These are phyloP conservation scores for Sebastes matsubarae DNA, from an alignment of 2,797 vertebrate species.

Conservation along the genomic window DNA sequence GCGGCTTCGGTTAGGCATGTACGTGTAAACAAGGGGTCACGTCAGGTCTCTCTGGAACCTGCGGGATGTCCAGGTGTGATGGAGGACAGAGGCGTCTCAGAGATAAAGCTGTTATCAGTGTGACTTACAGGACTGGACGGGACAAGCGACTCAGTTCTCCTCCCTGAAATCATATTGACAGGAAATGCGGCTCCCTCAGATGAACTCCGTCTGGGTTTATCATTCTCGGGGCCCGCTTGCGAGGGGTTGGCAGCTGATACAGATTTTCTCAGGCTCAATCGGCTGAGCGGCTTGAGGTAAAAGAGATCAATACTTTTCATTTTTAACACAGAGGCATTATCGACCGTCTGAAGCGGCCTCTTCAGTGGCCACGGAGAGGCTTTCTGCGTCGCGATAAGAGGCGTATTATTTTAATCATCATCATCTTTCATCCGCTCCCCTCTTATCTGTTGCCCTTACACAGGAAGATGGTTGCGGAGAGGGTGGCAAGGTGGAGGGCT, in stretches of 20 bases:
- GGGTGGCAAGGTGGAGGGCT: constrained; percentile 21
- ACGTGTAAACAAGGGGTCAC: constrained; percentile 43
- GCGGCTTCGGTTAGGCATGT: not conserved
- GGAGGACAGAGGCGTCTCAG: constrained; percentile 28
- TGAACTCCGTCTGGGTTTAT: constrained; percentile 58
- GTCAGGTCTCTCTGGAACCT: constrained; percentile 17
- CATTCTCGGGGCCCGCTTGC: constrained; percentile 27
- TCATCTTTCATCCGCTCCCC: constrained; percentile 74
- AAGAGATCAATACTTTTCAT: constrained; percentile 83
- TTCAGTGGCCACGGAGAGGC: constrained; percentile 50
- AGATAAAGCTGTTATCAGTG: constrained; percentile 63
- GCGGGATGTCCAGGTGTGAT: constrained; percentile 48
- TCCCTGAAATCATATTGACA: constrained; percentile 56
- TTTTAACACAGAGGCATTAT: constrained; percentile 80
- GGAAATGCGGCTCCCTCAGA: constrained; percentile 49
- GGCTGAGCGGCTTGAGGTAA: constrained; percentile 72
- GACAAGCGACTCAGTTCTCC: constrained; percentile 18
- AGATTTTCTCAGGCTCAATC: constrained; percentile 77
- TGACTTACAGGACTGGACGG: constrained; percentile 52
- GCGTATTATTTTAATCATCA: constrained; percentile 79
- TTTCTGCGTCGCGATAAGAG: constrained; percentile 67
- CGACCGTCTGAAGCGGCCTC: constrained; percentile 67
- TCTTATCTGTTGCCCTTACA: constrained; percentile 47
- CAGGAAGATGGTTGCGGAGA: constrained; percentile 34
- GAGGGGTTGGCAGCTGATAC: constrained; percentile 57